phyloP scores from a whole-genome alignment of 2,888 invertebrate species.

The Trilocha varians region DNA sequence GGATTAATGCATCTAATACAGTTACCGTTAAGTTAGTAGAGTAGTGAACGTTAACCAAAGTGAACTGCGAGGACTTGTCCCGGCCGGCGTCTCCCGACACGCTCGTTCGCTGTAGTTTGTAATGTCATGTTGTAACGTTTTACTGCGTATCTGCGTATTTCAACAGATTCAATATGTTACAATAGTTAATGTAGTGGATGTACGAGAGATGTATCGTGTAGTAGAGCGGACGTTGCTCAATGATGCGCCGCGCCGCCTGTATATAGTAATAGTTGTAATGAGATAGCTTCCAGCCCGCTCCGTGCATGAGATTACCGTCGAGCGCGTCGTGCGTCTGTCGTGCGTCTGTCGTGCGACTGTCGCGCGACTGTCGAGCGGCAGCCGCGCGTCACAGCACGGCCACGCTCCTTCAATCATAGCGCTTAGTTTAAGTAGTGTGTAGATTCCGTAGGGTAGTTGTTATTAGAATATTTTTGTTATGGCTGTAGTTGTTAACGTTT shows the following conservation, averaged over 20 bases:
- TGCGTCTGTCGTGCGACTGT: not conserved
- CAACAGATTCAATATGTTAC: not conserved
- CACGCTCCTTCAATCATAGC: conserved; percentile 33
- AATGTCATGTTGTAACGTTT: conserved; percentile 1
- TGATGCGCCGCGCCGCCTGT: conserved; percentile 32
- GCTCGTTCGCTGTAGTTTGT: not conserved
- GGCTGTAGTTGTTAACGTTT: conserved; percentile 72
- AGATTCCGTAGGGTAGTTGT: conserved; percentile 68
- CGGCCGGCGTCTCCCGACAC: conserved; percentile 19
- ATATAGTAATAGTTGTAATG: conserved; percentile 53
- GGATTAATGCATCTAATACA: conserved; percentile 17
- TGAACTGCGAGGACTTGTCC: conserved; percentile 49
- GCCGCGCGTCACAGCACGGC: conserved; percentile 21
- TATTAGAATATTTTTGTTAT: conserved; percentile 71
- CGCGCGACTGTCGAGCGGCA: not conserved
- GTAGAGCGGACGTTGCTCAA: not conserved
- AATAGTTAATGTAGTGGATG: not conserved
- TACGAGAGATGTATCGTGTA: not conserved
- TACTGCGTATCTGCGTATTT: not conserved
- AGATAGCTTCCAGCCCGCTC: conserved; percentile 32
- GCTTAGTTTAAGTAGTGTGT: conserved; percentile 64
- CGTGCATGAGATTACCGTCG: conserved; percentile 7
- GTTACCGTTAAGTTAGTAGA: conserved; percentile 69
- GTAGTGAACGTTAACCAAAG: conserved; percentile 67
- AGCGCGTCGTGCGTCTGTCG: not conserved